Base-by-base conservation (phyloP, 2,113 vertebrate species). In the Alligator sinensis region DNA sequence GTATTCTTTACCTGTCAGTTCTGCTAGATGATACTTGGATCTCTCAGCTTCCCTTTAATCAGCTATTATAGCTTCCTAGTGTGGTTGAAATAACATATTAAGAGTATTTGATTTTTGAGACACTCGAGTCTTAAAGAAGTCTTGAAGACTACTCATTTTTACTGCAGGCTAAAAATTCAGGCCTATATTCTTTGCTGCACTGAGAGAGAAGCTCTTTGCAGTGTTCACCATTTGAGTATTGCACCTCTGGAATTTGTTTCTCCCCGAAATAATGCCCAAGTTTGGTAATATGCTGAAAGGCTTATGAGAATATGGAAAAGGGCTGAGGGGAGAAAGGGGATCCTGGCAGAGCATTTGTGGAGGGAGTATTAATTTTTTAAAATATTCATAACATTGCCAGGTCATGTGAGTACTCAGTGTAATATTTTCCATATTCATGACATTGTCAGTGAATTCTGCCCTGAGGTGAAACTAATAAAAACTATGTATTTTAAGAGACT, bases 21-120 rank as follows among this genome's bases (percentile, higher is more conserved):
- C 14, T 59, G n/a, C 13, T 86, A 47, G 5, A 0, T 59, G 24
- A 38, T 0, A 0, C 21, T 5, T n/a, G 25, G 34, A 3, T 13
- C 77, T 16, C 34, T 68, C 3, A 9, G 5, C 60, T 77, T 15
- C 59, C 25, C 24, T 75, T 77, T 54, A 55, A 3, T 57, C 54
- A 80, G 11, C 6, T 6, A 30, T 2, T 7, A 4, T 64, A 61
- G 2, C 15, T 87, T 54, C 54, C 28, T 70, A 5, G 7, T 15
- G 0, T 1, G 24, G 3, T 0, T 74, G 55, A 21, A 13, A 62
- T 59, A 81, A 54, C 1, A 1, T 63, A 10, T 25, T 12, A 3
- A 4, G 7, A 34, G 34, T 70, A 30, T 18, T 77, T 81, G 6
- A 0, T 38, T 70, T 61, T 25, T 28, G 47, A 76, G 18, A 79